A percentile compares a stretch with the other conserved stretches of the same genome.
These are phyloP conservation scores for Scartelaos histophorus DNA, from an alignment of 2,113 vertebrate species.

Conservation along the genomic window DNA sequence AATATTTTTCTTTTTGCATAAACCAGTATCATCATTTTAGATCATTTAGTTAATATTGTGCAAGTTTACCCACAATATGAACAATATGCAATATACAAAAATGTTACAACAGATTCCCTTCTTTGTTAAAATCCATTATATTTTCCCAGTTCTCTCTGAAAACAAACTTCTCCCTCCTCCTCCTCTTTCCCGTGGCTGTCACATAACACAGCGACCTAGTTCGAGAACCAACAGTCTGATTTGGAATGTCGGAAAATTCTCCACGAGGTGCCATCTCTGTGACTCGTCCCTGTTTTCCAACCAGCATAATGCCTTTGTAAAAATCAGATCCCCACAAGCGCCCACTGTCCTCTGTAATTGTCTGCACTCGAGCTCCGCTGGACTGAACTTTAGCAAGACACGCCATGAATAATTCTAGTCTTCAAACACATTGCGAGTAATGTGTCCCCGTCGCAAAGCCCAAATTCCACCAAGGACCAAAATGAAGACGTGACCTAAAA, in stretches of 20 bases:
- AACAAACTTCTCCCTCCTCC: conserved; percentile 26
- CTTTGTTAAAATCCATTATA: conserved; percentile 30
- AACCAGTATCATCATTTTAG: too few relatives aligned
- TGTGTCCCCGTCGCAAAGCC: not conserved
- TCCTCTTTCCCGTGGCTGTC: conserved; percentile 24
- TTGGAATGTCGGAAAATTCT: conserved; percentile 45
- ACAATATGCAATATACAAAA: not conserved
- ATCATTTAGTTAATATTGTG: too few relatives aligned
- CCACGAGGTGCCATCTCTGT: conserved; percentile 53
- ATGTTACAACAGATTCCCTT: conserved; percentile 46
- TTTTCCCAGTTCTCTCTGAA: conserved; percentile 21
- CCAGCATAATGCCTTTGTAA: conserved; percentile 60
- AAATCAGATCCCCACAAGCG: conserved; percentile 57
- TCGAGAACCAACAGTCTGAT: conserved; percentile 54
- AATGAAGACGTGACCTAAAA: not conserved
- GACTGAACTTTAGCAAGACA: conserved; percentile 3
- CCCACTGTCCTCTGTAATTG: conserved; percentile 62
- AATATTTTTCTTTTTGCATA: too few relatives aligned
- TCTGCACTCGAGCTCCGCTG: conserved; percentile 46
- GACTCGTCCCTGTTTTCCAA: conserved; percentile 64
- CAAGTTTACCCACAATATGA: not conserved
- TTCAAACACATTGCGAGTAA: not conserved
- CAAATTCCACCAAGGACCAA: not conserved
- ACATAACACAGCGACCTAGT: conserved; percentile 57
- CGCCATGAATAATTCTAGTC: conserved; percentile 2